Evolutionary conservation across 2,797 vertebrate species (phyloP).

Genomic region (Synanceia verrucosa): DNA sequence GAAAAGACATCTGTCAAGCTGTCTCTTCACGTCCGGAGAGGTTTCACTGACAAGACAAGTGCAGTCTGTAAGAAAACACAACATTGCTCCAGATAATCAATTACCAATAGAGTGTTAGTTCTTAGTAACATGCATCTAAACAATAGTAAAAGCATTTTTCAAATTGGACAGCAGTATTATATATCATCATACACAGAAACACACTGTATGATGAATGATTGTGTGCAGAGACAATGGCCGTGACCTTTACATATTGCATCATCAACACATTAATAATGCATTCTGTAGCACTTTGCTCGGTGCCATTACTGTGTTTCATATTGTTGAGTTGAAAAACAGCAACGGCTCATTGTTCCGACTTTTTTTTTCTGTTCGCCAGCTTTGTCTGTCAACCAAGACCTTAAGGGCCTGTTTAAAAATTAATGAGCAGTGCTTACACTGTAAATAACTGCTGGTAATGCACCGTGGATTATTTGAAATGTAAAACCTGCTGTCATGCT

Average conservation of each 20-base stretch:
- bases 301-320: slow-evolving; percentile 78
- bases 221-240: slow-evolving; percentile 54
- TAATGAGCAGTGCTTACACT: slow-evolving; percentile 80
- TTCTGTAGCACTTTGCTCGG: slow-evolving; percentile 72
- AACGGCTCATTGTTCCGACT: slow-evolving; percentile 69
- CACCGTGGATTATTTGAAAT: slow-evolving; percentile 83
- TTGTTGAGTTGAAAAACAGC: slow-evolving; percentile 70
- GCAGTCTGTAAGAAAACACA: not conserved
- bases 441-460: slow-evolving; percentile 84
- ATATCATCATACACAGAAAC: slow-evolving; percentile 15
- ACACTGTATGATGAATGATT: slow-evolving; percentile 51
- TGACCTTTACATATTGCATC: slow-evolving; percentile 81
- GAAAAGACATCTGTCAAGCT: slow-evolving; percentile 56
- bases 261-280: slow-evolving; percentile 84
- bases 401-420: slow-evolving; percentile 84
- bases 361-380: slow-evolving; percentile 74
- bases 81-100: slow-evolving; percentile 17
- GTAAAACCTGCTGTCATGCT: slow-evolving; percentile 82
- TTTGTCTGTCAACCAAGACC: slow-evolving; percentile 82
- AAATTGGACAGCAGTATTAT: slow-evolving; percentile 1
- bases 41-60: slow-evolving; percentile 11
- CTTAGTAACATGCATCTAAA: not conserved
- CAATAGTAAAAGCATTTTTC: not conserved
- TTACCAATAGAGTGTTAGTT: not conserved
- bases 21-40: slow-evolving; percentile 34